Evolutionary conservation across 2,888 invertebrate genomes (phyloP).

Genomic region (Rhopalosiphum nymphaeae): DNA sequence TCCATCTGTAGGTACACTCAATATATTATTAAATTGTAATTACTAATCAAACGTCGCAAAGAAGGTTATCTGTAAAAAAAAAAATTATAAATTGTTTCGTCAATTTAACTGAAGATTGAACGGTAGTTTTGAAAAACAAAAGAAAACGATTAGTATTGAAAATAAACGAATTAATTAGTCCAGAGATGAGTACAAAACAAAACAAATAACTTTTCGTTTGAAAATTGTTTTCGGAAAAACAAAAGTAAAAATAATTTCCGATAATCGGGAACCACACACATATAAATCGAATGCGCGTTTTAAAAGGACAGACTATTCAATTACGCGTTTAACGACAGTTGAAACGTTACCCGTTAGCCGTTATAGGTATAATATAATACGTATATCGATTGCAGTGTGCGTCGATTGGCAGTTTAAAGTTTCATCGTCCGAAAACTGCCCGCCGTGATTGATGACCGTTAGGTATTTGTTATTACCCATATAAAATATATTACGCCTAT

Average conservation of each 20-base stretch:
- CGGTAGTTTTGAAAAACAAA: slow-evolving; percentile 27
- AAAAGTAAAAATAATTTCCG: slow-evolving; percentile 12
- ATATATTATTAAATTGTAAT: neutral
- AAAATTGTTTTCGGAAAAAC: slow-evolving; percentile 15
- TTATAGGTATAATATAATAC: neutral
- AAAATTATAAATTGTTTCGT: neutral
- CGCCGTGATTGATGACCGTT: neutral
- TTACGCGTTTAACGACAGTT: slow-evolving; percentile 18
- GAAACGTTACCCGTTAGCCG: neutral
- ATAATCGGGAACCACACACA: neutral
- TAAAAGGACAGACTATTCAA: slow-evolving; percentile 10
- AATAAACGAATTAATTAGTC: slow-evolving; percentile 7
- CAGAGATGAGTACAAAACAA: neutral
- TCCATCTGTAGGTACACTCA: neutral
- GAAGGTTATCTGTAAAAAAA: neutral
- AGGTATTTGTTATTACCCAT: neutral
- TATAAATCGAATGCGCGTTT: neutral
- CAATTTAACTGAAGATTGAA: neutral
- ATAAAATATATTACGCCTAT: neutral
- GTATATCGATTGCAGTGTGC: neutral
- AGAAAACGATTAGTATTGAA: slow-evolving; percentile 34
- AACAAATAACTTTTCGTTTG: slow-evolving; percentile 15
- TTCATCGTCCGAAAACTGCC: slow-evolving; percentile 18
- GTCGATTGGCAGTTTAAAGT: slow-evolving; percentile 37
- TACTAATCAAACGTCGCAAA: neutral